Evolutionary conservation across 2,888 invertebrate species (phyloP), one percentile per base, ranked within the genome.

Genomic region (Eupithecia vulgata): DNA sequence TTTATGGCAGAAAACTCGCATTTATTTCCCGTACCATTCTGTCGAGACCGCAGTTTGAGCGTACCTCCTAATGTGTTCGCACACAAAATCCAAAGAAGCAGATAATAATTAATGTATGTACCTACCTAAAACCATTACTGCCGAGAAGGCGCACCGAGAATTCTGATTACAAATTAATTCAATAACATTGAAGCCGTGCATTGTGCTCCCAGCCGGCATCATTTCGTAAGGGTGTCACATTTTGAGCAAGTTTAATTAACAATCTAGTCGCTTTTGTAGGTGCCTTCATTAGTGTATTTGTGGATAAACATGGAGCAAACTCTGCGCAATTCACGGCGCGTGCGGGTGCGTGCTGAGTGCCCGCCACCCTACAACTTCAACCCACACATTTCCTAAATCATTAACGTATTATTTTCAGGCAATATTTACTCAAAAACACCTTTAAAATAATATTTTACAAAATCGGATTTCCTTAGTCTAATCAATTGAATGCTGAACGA

Each of bases 221-320:
- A 92, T 93, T 94, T 91, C 89, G 93, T 92, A 93, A 91, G 93
- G 93, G 92, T 93, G 93, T 93, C 93, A 93, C 93, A 94, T 94
- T 94, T 94, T 93, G 91, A 93, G 92, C 91, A 92, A 93, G 94
- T 94, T 94, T 93, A 94, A 94, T 94, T 94, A 94, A 94, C 94
- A 94, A 94, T 93, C 92, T 92, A 94, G 92, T 92, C 90, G 93
- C 93, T 94, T 92, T 92, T 93, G 93, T 92, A 92, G 93, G 92
- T 91, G 90, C 94, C 92, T 94, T 94, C 94, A 94, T 94, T 94
- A 94, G 94, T 91, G 90, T 94, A 93, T 94, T 94, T 94, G 94
- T 92, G 90, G 92, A 91, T 94, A 94, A 94, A 93, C 93, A 93
- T 90, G 89, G 90, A 87, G 89, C 89, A 88, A 92, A 88, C 91